Base-by-base conservation (phyloP, 2,113 vertebrate species). In the Marcusenius ussheri region DNA sequence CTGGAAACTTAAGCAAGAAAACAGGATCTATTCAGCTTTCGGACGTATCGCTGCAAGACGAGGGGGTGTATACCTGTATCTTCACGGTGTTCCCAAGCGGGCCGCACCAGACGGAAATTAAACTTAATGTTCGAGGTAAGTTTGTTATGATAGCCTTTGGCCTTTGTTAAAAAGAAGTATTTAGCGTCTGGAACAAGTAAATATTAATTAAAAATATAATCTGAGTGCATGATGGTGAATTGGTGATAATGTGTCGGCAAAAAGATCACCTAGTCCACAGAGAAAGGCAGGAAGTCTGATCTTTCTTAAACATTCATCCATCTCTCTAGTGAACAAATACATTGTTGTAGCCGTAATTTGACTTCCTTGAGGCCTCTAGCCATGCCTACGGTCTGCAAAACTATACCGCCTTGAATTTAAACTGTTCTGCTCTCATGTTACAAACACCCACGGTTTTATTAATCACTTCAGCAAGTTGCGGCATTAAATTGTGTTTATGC, bases 11-110 rank as follows among this genome's bases (percentile, higher is more conserved):
- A 24, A 5, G 5, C 17, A 45, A 5, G 35, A 84, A 84, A 45
- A 47, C 7, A 47, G 87, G 87, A 56, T 88, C 87, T 3, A 46
- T 88, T n/a, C 87, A 42, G 2, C 27, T 88, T 35, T 21, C n/a
- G 27, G 0, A 70, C 39, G 87, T 88, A 31, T 47, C 87, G 11
- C 87, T 88, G 56, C 17, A 51, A 42, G 87, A 88, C 15, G 87
- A 88, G 39, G 87, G 87, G 15, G 51, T 66, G 1, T 70, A 88
- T 62, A 70, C 31, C 19, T 70, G 87, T 45, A 88, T 88, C 11
- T 88, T 88, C 87, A 70, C 56, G 2, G 87, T 47, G 21, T 88
- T 88, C 11, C 56, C 87, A 21, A 88, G 87, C 53, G 87, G 87
- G 4, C 56, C 87, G 9, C 15, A 88, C 3, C 27, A 39, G 17